phyloP scores from a whole-genome alignment of 2,888 invertebrate species.

The Physocephala rufipes region DNA sequence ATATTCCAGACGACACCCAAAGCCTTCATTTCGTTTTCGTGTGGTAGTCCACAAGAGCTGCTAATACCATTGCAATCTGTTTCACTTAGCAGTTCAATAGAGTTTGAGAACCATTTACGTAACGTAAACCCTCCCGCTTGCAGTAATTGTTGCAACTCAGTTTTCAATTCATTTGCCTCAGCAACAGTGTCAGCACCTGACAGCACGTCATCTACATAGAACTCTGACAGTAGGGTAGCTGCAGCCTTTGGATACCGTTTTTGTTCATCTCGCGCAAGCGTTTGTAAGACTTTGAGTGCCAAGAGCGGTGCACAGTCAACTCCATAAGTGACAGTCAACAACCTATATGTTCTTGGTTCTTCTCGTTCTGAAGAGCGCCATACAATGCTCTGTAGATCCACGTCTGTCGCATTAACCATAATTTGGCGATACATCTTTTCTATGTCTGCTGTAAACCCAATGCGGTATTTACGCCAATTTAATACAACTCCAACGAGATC shows the following conservation, averaged over 20 bases:
- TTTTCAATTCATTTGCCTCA: not conserved
- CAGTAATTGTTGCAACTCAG: not conserved
- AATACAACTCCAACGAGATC: slow-evolving; percentile 13
- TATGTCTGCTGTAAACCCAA: not conserved
- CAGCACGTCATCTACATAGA: slow-evolving; percentile 14
- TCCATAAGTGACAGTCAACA: slow-evolving; percentile 30
- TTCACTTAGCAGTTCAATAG: not conserved
- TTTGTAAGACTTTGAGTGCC: not conserved
- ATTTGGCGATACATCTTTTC: not conserved
- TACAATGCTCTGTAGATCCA: not conserved
- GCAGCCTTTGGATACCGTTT: slow-evolving; percentile 3
- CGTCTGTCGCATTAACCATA: not conserved
- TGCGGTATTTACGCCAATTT: not conserved
- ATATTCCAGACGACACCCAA: slow-evolving; percentile 19
- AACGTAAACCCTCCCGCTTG: not conserved
- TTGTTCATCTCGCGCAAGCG: not conserved
- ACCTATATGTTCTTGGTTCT: slow-evolving; percentile 10
- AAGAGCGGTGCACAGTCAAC: not conserved
- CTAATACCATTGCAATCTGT: not conserved
- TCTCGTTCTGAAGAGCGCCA: not conserved
- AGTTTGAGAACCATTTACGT: slow-evolving; percentile 28
- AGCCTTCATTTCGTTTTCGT: slow-evolving; percentile 16
- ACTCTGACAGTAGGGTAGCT: not conserved
- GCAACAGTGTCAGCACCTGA: not conserved
- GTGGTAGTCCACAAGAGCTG: not conserved